Evolutionary conservation across 2,113 vertebrate species (phyloP).

Genomic region (Pachycephala philippinensis): DNA sequence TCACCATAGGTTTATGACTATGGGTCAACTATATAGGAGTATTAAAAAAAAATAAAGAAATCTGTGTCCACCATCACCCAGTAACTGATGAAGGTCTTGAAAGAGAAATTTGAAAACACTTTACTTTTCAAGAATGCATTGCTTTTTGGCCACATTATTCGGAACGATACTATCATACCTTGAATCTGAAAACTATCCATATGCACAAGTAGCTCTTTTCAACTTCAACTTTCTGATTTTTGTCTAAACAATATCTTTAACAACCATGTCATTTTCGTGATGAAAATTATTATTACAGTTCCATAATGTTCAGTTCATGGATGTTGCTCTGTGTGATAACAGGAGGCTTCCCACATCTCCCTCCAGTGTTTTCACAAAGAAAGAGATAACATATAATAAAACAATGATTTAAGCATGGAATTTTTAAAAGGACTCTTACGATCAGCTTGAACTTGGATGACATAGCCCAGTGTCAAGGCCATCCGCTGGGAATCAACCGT

Average conservation of each 20-base stretch:
- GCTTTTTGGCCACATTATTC: neutral
- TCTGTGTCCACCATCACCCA: neutral
- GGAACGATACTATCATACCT: neutral
- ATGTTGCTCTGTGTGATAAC: neutral
- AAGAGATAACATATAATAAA: neutral
- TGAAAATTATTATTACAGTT: neutral
- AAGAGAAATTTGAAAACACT: neutral
- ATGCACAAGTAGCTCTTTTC: neutral
- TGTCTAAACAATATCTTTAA: neutral
- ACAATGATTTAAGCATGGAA: neutral
- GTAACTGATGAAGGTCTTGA: neutral
- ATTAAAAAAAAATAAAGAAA: neutral
- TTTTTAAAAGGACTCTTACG: constrained; percentile 76
- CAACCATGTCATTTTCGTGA: fast-evolving
- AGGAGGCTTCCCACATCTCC: neutral
- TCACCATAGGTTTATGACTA: neutral
- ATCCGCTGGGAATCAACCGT: constrained; percentile 95
- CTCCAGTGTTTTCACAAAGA: neutral
- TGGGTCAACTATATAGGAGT: neutral
- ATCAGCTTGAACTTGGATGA: constrained; percentile 95
- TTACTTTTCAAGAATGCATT: neutral
- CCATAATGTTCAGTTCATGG: neutral
- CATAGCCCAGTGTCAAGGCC: constrained; percentile 94
- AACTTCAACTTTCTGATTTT: neutral
- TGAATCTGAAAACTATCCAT: neutral